These are phyloP conservation scores for Caenorhabditis imperialis DNA, from an alignment of 2,888 invertebrate genomes.

Conservation along the genomic window DNA sequence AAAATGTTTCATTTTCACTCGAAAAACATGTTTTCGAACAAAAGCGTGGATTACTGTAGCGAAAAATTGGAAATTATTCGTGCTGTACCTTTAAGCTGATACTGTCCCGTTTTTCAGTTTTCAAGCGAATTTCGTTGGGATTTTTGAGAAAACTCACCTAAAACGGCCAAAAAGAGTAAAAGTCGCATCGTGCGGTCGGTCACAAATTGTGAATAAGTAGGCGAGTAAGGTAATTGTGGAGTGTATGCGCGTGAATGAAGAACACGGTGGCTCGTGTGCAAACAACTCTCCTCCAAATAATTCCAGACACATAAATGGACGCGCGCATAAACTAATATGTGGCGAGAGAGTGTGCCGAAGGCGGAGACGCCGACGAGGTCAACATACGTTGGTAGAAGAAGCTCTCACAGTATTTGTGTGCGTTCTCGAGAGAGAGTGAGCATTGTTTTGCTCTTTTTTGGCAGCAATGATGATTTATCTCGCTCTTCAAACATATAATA, in stretches of 20 bases:
- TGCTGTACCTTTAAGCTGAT: no score
- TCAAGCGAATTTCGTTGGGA: no score
- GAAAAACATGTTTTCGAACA: no score
- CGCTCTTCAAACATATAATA: neutral
- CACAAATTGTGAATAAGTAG: no score
- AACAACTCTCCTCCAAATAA: constrained; percentile 22
- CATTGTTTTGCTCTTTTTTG: neutral
- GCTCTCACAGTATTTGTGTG: no score
- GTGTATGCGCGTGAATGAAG: constrained; percentile 6
- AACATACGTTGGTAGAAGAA: constrained; percentile 15
- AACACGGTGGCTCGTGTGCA: constrained; percentile 24
- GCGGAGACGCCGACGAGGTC: constrained; percentile 18
- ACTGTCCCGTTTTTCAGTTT: no score
- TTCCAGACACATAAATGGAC: constrained; percentile 36
- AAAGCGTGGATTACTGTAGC: no score
- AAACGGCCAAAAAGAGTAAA: neutral
- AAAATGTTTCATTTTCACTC: no score
- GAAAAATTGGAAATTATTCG: no score
- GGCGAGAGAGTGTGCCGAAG: constrained; percentile 1
- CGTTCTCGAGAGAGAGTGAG: no score
- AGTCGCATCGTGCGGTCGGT: no score
- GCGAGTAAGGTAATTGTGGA: no score
- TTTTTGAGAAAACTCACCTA: neutral
- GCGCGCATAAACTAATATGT: constrained; percentile 33
- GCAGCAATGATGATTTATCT: neutral